Conservation (phyloP, 2,797 vertebrate species). For the Pipistrellus kuhlii region DNA sequence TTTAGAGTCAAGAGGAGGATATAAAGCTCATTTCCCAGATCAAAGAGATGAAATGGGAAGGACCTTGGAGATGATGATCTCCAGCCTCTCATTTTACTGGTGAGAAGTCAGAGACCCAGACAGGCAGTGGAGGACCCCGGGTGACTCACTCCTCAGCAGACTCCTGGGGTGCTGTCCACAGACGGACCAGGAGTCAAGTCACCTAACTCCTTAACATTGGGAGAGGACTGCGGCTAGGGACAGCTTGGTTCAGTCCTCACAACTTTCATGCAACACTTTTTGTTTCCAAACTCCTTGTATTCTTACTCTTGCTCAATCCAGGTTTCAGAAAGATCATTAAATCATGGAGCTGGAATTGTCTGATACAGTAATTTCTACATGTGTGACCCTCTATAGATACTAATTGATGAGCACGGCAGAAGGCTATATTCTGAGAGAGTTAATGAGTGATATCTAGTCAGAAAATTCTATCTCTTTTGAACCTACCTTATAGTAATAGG, state of each 20-base stretch:
- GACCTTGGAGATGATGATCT: background rate
- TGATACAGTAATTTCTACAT: background rate
- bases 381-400: background rate
- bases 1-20: background rate
- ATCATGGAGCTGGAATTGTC: background rate
- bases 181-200: background rate
- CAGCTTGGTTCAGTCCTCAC: background rate
- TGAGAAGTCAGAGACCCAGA: constrained; percentile 1
- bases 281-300: background rate
- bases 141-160: background rate
- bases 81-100: background rate
- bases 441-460: background rate
- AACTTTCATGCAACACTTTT: background rate
- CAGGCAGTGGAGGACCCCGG: background rate
- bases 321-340: background rate
- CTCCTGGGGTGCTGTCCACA: background rate
- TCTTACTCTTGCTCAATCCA: background rate
- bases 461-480: background rate
- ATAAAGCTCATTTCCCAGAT: background rate
- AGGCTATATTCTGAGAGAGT: background rate
- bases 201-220: background rate
- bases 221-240: background rate
- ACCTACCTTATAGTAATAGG: background rate
- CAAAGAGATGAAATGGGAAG: background rate
- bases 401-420: background rate